These are phyloP conservation scores for Linepithema humile DNA, from an alignment of 1,140 invertebrate genomes.

Conservation along the genomic window DNA sequence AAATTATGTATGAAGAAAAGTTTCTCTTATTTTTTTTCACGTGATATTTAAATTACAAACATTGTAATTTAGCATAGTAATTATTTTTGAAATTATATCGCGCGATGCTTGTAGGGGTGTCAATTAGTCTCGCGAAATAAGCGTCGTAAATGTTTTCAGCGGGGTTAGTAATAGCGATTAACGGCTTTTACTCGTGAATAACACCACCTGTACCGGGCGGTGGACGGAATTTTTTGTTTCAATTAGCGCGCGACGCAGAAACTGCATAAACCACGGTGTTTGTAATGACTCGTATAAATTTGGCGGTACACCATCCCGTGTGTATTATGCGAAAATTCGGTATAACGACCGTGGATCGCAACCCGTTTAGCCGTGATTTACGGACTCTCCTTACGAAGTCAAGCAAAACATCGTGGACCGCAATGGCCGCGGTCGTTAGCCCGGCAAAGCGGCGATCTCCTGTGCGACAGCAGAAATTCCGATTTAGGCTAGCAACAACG, in stretches of 20 bases:
- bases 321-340: constrained; percentile 68
- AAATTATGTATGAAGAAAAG: not conserved
- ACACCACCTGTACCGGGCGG: constrained; percentile 2
- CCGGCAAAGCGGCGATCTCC: constrained; percentile 54
- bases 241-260: constrained; percentile 55
- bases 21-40: not conserved
- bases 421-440: constrained; percentile 64
- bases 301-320: constrained; percentile 29
- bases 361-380: constrained; percentile 69
- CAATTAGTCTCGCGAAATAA: constrained; percentile 25
- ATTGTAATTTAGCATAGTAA: not conserved
- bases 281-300: constrained; percentile 50
- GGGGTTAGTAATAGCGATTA: not conserved
- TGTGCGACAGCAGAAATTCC: constrained; percentile 36
- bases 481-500: not conserved
- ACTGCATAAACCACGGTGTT: constrained; percentile 40
- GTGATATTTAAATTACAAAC: not conserved
- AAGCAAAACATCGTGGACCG: constrained; percentile 68
- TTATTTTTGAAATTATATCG: not conserved
- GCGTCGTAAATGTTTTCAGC: constrained; percentile 25
- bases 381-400: constrained; percentile 67
- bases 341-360: constrained; percentile 64
- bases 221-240: constrained; percentile 55
- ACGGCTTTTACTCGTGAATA: not conserved
- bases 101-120: not conserved